A percentile compares a stretch with the other conserved stretches of the same genome.
These are phyloP conservation scores for Cuculus canorus DNA, from an alignment of 2,797 vertebrate species.

Conservation along the genomic window DNA sequence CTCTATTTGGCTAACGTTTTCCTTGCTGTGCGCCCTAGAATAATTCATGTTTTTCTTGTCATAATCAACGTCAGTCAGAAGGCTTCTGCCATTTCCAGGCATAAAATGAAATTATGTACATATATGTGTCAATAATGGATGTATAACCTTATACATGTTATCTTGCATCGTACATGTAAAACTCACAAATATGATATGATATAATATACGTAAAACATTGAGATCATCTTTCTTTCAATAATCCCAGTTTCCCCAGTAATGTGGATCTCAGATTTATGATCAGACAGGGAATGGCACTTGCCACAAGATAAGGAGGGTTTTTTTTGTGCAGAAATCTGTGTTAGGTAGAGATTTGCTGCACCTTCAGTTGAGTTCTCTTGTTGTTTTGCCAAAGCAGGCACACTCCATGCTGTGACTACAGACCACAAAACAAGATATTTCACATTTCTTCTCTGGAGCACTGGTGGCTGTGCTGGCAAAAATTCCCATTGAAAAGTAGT, in stretches of 20 bases:
- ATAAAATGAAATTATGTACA: background rate
- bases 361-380: background rate
- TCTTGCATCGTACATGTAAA: too few species aligned
- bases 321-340: background rate
- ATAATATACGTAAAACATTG: background rate
- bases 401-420: background rate
- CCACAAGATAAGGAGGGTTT: background rate
- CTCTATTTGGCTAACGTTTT: too few species aligned
- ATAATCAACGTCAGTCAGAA: background rate
- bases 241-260: background rate
- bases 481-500: too few species aligned
- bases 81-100: background rate
- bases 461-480: background rate
- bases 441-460: background rate
- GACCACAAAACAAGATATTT: background rate
- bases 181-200: background rate
- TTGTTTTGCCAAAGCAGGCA: background rate
- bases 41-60: too few species aligned
- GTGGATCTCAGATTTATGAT: background rate
- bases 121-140: too few species aligned
- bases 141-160: too few species aligned
- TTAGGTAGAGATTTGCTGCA: background rate
- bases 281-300: background rate
- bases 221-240: background rate
- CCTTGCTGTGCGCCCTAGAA: too few species aligned